Percentiles rank a stretch among this genome's conserved stretches.
These are phyloP conservation scores for Campoplex capitator DNA, from an alignment of 2,888 invertebrate species.

Conservation along the genomic window DNA sequence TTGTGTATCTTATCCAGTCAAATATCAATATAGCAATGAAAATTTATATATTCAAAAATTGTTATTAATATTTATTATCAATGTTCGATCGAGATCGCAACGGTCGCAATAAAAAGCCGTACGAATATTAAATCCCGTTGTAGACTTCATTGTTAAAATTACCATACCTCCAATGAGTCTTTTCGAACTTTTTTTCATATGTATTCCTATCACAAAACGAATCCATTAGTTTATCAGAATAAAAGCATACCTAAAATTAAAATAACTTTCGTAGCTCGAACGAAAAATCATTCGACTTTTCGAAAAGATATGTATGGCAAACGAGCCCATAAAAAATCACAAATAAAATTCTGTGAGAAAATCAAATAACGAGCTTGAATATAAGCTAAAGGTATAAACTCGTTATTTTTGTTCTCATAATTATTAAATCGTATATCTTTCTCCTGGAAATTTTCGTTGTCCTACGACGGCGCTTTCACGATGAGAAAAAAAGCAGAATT, in stretches of 20 bases:
- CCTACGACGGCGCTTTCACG: neutral
- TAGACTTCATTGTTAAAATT: neutral
- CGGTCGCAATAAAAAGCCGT: conserved; percentile 60
- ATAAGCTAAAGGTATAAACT: conserved; percentile 3
- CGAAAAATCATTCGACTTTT: neutral
- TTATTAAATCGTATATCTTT: neutral
- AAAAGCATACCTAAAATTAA: neutral
- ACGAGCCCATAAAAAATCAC: conserved; percentile 8
- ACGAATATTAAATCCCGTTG: conserved; percentile 9
- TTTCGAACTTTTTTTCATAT: conserved; percentile 10
- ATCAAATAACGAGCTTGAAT: neutral
- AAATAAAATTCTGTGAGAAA: neutral
- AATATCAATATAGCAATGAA: conserved; percentile 56
- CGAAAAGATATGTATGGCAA: neutral
- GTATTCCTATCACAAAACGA: conserved; percentile 19
- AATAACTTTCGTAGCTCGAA: neutral
- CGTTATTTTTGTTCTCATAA: neutral
- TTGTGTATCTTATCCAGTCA: conserved; percentile 48
- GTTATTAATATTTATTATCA: conserved; percentile 65
- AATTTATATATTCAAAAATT: conserved; percentile 63
- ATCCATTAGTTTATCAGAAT: conserved; percentile 1
- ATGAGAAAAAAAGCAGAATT: neutral
- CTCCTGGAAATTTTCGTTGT: conserved; percentile 8
- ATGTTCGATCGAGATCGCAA: conserved; percentile 58
- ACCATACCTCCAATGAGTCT: neutral